Percentiles rank a stretch among this genome's conserved stretches.
phyloP scores from a whole-genome alignment of 2,797 vertebrate genomes.

The Poecilia picta region DNA sequence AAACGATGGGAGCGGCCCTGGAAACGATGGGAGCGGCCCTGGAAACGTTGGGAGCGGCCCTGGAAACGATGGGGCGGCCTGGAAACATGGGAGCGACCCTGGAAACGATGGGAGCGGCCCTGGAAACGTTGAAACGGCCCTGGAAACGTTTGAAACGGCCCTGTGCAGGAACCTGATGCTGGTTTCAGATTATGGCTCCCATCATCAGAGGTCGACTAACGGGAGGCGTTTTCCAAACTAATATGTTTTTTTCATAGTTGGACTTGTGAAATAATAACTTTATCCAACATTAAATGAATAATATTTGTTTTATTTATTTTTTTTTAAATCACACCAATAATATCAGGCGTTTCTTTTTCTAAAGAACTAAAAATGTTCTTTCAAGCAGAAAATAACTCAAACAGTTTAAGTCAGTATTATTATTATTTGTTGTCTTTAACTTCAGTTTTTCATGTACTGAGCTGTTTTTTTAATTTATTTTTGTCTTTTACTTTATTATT shows the following conservation, averaged over 20 bases:
- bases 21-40: too few species aligned
- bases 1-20: too few species aligned
- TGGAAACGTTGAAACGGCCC: too few species aligned
- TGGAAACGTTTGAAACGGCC: too few species aligned
- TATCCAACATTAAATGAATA: neutral
- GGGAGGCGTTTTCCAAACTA: neutral
- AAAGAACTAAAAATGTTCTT: neutral
- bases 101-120: too few species aligned
- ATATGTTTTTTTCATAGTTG: neutral
- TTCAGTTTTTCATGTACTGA: neutral
- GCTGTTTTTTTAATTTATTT: neutral
- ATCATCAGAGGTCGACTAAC: too few species aligned
- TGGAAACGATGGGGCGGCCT: too few species aligned
- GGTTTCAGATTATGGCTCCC: neutral
- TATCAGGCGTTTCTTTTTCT: neutral
- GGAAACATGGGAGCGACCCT: too few species aligned
- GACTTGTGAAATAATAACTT: neutral
- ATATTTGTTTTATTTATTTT: neutral
- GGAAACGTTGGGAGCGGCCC: too few species aligned
- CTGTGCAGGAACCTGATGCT: neutral
- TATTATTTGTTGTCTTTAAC: neutral
- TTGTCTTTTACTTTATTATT: neutral
- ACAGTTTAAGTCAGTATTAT: neutral
- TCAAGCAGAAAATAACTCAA: neutral
- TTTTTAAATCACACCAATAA: neutral